Evolutionary conservation across 2,797 vertebrate genomes (phyloP), one percentile per base, ranked within the genome.

Genomic region (Premnoplex brunnescens): DNA sequence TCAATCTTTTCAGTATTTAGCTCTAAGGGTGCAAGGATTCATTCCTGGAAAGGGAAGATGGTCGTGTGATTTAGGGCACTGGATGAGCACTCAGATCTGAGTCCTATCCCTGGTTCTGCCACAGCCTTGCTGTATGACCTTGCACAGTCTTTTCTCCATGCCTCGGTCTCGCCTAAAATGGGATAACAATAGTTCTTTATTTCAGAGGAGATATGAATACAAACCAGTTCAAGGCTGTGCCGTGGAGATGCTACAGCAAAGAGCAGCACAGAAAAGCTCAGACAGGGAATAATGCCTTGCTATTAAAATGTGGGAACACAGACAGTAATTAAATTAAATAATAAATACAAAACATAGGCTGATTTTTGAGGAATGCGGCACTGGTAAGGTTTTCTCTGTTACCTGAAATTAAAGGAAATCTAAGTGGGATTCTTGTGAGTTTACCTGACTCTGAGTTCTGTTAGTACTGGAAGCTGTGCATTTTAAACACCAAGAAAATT

Each of bases 171-270:
- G 73, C 96, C 95, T 96, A 95, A 90, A 97, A 97, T 23, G 83
- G 95, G 95, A 96, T 90, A 90, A 96, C 94, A 97, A 96, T 48
- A 97, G 87, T 95, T 96, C 94, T 96, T 96, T 96, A 96, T 96
- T 92, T 96, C 91, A 97, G 93, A 93, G 93, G 93, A 84, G 73
- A 28, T 6, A 83, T 0, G 28, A 87, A 79, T 5, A 92, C 59
- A 85, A 86, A 88, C 30, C 88, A 66, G 63, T 36, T 67, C 67
- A 85, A 74, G 89, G 80, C 85, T 95, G 71, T 19, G 72, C 83
- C 3, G 0, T 80, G 51, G 30, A 93, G 55, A 93, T 80, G 64
- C 88, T 46, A 87, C 63, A 82, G 91, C 80, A 66, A 94, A 91
- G 27, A 92, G 54, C 8, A 7, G 75, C 91, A 89, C 49, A 89